Evolutionary conservation across 2,113 vertebrate genomes (phyloP).

Genomic region (Nibea albiflora): DNA sequence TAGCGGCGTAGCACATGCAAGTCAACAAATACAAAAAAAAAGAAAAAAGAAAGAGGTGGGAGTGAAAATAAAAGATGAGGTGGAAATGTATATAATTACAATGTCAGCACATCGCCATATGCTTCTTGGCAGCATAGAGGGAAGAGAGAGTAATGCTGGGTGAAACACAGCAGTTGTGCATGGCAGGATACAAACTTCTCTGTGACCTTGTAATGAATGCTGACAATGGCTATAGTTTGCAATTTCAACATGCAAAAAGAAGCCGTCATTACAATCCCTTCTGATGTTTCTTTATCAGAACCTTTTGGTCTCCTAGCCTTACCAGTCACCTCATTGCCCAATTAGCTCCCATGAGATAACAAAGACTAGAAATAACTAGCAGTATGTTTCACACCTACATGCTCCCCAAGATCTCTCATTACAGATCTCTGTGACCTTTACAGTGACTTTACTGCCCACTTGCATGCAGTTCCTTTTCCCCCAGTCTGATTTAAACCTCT

Average conservation of each 20-base stretch:
- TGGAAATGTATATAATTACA: slow-evolving; percentile 65
- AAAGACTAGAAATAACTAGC: neutral
- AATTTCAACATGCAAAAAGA: neutral
- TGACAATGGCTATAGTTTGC: slow-evolving; percentile 21
- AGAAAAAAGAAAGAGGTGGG: slow-evolving; percentile 3
- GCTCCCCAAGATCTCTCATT: neutral
- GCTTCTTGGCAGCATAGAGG: slow-evolving; percentile 59
- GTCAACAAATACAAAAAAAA: slow-evolving; percentile 17
- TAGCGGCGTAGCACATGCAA: slow-evolving; percentile 22
- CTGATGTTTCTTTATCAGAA: neutral
- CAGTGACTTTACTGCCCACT: neutral
- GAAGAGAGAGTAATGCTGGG: slow-evolving; percentile 23
- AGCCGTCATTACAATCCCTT: neutral
- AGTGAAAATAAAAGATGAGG: slow-evolving; percentile 42
- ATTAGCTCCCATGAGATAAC: neutral
- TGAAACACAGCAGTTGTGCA: slow-evolving; percentile 40
- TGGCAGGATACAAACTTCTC: slow-evolving; percentile 54
- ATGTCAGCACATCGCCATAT: slow-evolving; percentile 71
- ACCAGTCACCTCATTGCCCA: neutral
- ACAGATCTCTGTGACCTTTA: neutral
- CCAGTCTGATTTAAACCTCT: neutral
- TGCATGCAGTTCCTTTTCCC: neutral
- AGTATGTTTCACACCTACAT: neutral
- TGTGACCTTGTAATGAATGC: slow-evolving; percentile 36
- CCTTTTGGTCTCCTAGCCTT: neutral